Conservation (phyloP, 1,140 invertebrate genomes). For the Leptinotarsa defecta region DNA sequence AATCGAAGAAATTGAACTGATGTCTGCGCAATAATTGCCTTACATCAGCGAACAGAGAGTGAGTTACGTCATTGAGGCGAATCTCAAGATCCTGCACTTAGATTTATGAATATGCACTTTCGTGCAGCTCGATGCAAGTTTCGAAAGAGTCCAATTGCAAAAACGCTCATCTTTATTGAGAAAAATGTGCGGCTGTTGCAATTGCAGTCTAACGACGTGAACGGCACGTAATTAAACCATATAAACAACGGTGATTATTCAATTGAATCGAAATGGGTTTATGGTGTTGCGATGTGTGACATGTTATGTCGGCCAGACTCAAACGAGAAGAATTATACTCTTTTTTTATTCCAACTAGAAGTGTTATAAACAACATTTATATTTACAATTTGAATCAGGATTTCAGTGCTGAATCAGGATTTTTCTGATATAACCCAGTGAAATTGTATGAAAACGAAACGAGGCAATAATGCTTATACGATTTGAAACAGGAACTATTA, state of each 20-base stretch:
- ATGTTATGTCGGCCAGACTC: no score
- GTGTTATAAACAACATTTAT: no score
- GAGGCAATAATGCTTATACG: no score
- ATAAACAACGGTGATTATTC: not conserved
- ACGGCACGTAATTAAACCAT: not conserved
- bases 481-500: no score
- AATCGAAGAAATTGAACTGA: slow-evolving; percentile 10
- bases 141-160: slow-evolving; percentile 14
- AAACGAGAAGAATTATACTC: no score
- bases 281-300: not conserved
- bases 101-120: slow-evolving; percentile 20
- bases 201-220: not conserved
- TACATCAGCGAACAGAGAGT: slow-evolving; percentile 15
- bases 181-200: slow-evolving; percentile 13
- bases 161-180: slow-evolving; percentile 17
- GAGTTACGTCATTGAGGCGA: slow-evolving; percentile 12
- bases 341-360: no score
- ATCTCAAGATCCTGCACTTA: slow-evolving; percentile 2
- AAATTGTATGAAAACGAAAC: no score
- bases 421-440: no score
- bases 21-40: slow-evolving; percentile 10
- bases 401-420: no score
- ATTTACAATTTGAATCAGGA: no score
- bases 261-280: not conserved
- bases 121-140: slow-evolving; percentile 4